phyloP scores from a whole-genome alignment of 2,888 invertebrate species.

The Germaria angustata region DNA sequence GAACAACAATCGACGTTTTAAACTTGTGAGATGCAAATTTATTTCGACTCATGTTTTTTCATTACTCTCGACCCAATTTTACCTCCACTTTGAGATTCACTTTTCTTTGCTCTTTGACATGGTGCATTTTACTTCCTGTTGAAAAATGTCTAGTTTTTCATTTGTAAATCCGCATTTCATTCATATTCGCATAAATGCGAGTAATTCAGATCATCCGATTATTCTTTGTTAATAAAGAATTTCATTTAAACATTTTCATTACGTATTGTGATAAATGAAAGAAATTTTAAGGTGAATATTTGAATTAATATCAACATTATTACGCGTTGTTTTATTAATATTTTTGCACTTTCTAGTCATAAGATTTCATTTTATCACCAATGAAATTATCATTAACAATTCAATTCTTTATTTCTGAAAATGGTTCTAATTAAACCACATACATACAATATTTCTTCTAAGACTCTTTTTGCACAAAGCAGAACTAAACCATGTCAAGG shows the following conservation, averaged over 20 bases:
- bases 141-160: constrained; percentile 10
- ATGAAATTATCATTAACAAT: no score
- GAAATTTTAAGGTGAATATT: no score
- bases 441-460: no score
- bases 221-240: background rate
- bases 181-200: constrained; percentile 22
- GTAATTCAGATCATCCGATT: background rate
- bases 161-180: constrained; percentile 32
- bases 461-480: no score
- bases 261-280: constrained; percentile 17
- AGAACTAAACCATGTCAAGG: no score
- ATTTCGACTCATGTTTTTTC: constrained; percentile 29
- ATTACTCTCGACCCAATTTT: constrained; percentile 41
- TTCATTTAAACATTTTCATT: constrained; percentile 16
- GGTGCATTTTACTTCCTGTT: constrained; percentile 26
- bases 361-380: no score
- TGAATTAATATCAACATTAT: no score
- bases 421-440: no score
- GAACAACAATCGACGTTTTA: background rate
- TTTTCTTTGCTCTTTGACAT: background rate
- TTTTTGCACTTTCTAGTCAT: background rate
- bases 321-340: background rate
- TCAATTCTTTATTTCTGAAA: no score
- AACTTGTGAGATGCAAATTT: constrained; percentile 24
- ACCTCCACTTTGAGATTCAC: background rate